Base-by-base conservation (phyloP, 2,888 invertebrate species). In the Thereva nobilitata region DNA sequence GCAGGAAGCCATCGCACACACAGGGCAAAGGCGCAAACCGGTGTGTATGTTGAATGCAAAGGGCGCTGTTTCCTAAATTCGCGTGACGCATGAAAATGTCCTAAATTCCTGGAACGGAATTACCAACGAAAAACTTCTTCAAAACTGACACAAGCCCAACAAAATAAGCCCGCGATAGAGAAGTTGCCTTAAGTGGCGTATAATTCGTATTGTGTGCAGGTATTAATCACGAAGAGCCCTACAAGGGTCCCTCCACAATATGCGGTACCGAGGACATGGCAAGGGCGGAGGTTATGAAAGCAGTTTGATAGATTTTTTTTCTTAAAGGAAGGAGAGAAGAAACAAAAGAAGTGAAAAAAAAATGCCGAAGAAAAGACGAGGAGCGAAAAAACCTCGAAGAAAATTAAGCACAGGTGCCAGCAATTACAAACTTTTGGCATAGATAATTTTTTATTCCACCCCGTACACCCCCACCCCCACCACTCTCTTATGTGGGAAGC, bases 371-470 rank as follows among this genome's bases (percentile, higher is more conserved):
- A 8, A 44, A 55, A 54, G 45, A 41, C 40, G 23, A 47, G 35
- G 47, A 55, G 41, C 40, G 45, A 67, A 47, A 44, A 52, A 40
- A 47, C 40, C 61, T 38, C 54, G 45, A 40, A 37, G 40, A 47
- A 49, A 67, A 63, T 67, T 63, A 67, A 64, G 50, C 67, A 64
- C 67, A 67, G 67, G 67, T 67, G 67, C 64, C 52, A 45, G 64
- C 67, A 67, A 67, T 67, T 67, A 67, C 67, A 67, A 67, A 67
- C 56, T 67, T 67, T 67, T 64, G 61, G 40, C 67, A 55, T 56
- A 67, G 55, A 67, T 63, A 67, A 64, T 63, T 63, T 67, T 64
- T 67, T 67, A 54, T 67, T 23, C 23, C 23, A 23, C 23, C 23
- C 23, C 23, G 2, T 1, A 1, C 23, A 2, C 23, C 23, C 23